Evolutionary conservation across 1,140 invertebrate genomes (phyloP), one percentile per base, ranked within the genome.

Genomic region (Homalodisca vitripennis): DNA sequence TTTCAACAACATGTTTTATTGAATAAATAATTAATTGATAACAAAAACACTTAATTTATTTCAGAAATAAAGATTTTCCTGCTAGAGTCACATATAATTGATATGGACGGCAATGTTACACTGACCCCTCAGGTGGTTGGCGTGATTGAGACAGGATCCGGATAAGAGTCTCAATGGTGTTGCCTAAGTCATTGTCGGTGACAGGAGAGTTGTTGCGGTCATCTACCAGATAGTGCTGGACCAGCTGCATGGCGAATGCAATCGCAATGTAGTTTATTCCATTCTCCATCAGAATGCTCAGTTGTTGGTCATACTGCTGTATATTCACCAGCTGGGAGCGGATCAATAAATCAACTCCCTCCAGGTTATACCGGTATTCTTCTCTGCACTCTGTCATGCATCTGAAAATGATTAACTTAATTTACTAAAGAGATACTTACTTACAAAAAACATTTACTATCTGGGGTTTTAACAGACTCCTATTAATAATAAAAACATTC

Each of bases 291-390:
- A 89, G 85, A 70, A 91, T 88, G 1, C 94, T 91, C 2, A 99
- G 79, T 68, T 92, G 87, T 31, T 91, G 74, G 81, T 99, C 97
- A 75, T 94, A 96, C 79, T 94, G 87, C 32, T 80, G 80, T 73
- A 91, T 79, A 74, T 84, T 89, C 1, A 93, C 78, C 29, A 93
- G 80, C 67, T 87, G 85, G 65, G 80, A 80, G 75, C 91, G 87
- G 55, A 98, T 91, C 0, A 99, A 82, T 71, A 88, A 88, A 77
- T 98, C 95, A 1, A 98, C 87, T 0, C 93, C 93, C 73, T 98
- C 95, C 31, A 97, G 82, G 77, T 98, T 98, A 77, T 92, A 98
- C 69, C 89, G 87, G 32, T 88, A 86, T 55, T 98, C 96, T 71
- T 97, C 94, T 47, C 92, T 84, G 74, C 90, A 90, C 73, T 98